Evolutionary conservation across 2,113 vertebrate species (phyloP).

Genomic region (Thalassarche chlororhynchos): DNA sequence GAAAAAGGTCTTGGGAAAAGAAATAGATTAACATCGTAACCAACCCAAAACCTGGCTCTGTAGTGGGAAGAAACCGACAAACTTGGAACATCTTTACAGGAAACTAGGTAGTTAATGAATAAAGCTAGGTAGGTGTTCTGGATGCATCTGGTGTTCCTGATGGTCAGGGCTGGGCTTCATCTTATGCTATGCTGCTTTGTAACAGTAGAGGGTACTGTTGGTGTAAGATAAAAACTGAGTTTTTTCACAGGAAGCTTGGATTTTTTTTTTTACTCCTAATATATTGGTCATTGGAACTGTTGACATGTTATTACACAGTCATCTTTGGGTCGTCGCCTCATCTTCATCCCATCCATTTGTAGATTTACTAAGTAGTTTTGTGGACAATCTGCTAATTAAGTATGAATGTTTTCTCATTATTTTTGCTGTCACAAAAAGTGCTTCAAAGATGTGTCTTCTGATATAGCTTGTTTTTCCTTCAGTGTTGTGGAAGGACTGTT

Average conservation of each 20-base stretch:
- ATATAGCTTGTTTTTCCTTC: background rate
- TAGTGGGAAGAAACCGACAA: background rate
- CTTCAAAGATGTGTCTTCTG: background rate
- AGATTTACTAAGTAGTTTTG: background rate
- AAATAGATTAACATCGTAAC: background rate
- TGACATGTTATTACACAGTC: background rate
- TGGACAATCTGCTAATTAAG: background rate
- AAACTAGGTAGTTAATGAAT: background rate
- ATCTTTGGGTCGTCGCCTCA: rapidly evolving
- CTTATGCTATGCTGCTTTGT: background rate
- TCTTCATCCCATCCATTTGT: background rate
- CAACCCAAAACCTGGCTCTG: background rate
- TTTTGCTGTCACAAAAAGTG: background rate
- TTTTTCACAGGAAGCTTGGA: background rate
- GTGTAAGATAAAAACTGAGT: background rate
- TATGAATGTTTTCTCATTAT: background rate
- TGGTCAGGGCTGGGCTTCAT: background rate
- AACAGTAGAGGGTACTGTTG: conserved; percentile 65
- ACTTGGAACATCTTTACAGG: background rate
- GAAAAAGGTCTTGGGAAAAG: background rate
- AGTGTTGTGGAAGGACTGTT: background rate
- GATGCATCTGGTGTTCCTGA: background rate
- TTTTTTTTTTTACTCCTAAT: background rate
- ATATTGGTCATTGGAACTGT: background rate
- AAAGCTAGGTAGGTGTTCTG: background rate